Base-by-base conservation (phyloP, 1,140 invertebrate genomes). In the Camponotus pennsylvanicus region DNA sequence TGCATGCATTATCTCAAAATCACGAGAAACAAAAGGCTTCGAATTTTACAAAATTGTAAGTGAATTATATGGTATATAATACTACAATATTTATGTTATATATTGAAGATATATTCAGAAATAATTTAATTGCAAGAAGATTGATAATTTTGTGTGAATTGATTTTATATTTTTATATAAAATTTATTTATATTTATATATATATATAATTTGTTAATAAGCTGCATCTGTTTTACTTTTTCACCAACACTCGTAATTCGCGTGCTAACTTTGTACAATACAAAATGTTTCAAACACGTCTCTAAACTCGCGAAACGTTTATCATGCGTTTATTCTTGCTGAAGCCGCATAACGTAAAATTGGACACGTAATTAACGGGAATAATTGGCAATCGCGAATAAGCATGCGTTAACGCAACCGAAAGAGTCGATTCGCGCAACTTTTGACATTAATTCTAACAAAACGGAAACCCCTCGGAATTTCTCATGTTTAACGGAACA, bases 401-500 rank as follows among this genome's bases (percentile, higher is more conserved):
- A 70, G 21, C 34, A 34, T 37, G 8, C 34, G 34, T 55, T 67
- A 52, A 52, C 49, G 18, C 21, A 57, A 32, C 18, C 18, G 34
- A 37, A 45, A 67, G 42, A 67, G 42, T 82, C 40, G 45, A 57
- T 71, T 71, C 32, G 27, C 18, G 37, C 21, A 59, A 73, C 67
- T 82, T 82, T 82, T 73, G 67, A 71, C 40, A 45, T 1, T 82
- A 82, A 71, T 71, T 71, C 52, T n/a, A 71, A 61, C 67, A 42
- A 59, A 59, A 40, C 40, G 67, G 67, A 42, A 59, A 57, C 40
- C 49, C 4, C 55, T 11, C 27, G 40, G 67, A 73, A 80, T 73
- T 73, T 73, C 66, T 71, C 27, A 73, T 61, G 79, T 15, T 73
- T 82, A 73, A 82, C 79, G 40, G 55, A 42, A 82, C 34, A 86